Evolutionary conservation across 2,888 invertebrate genomes (phyloP), one percentile per base, ranked within the genome.

Genomic region (Tupiocoris notatus): DNA sequence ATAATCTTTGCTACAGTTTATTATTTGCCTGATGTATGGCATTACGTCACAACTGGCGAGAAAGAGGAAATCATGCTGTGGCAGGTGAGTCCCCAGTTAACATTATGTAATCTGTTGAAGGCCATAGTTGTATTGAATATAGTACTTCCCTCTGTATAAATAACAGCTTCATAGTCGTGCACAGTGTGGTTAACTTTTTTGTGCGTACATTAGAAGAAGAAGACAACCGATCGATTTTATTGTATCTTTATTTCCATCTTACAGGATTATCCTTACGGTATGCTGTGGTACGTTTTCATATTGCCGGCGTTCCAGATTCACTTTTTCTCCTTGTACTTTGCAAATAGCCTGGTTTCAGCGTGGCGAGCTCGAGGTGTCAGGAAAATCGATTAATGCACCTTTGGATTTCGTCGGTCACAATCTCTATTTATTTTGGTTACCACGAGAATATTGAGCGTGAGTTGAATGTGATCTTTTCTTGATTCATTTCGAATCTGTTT

Each of bases 281-380:
- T 96, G 23, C 87, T 97, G 78, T 96, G 96, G 96, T 95, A 94
- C 84, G 92, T 91, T 77, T 97, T 96, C 84, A 90, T 96, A 79
- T 86, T 94, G 63, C 86, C 94, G 12, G 94, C 93, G 3, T 88
- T 93, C 58, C 97, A 98, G 87, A 91, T 97, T 70, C 96, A 96
- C 84, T 87, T 89, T 79, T 94, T 95, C 85, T 93, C 95, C 71
- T 83, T 95, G 56, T 91, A 91, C 84, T 95, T 95, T 85, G 91
- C 94, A 12, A 91, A 89, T 86, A 93, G 91, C 83, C 87, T 96
- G 79, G 86, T 94, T 78, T 88, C 88, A 79, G 93, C 94, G 76
- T 96, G 95, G 96, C 91, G 90, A 83, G 88, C 91, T 56, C 86
- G 92, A 82, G 91, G 91, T 70, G 85, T 88, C 56, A 89, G 89